phyloP scores from a whole-genome alignment of 2,797 vertebrate genomes.

The Discoglossus pictus region DNA sequence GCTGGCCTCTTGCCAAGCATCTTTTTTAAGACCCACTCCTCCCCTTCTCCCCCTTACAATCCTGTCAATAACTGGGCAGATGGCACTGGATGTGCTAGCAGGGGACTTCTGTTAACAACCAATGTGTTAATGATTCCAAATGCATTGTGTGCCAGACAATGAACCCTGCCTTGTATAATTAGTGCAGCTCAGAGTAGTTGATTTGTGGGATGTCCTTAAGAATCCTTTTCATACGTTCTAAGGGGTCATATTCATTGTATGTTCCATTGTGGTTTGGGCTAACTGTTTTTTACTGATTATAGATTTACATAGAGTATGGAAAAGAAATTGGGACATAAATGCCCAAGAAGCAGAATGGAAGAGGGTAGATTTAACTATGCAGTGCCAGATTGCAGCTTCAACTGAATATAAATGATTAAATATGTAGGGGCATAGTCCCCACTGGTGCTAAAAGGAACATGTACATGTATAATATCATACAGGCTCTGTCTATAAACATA shows the following conservation, averaged over 20 bases:
- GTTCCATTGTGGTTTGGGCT: slow-evolving; percentile 9
- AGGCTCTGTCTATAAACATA: too few relatives aligned
- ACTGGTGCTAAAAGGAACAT: too few relatives aligned
- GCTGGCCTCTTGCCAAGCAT: slow-evolving; percentile 64
- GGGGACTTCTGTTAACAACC: slow-evolving; percentile 62
- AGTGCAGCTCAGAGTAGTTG: slow-evolving; percentile 43
- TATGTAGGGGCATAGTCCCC: too few relatives aligned
- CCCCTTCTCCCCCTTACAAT: slow-evolving; percentile 41
- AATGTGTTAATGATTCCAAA: slow-evolving; percentile 57
- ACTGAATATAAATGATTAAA: too few relatives aligned
- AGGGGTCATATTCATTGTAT: slow-evolving; percentile 10
- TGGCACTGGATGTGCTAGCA: slow-evolving; percentile 60
- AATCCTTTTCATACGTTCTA: slow-evolving; percentile 17
- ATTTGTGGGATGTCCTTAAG: slow-evolving; percentile 38
- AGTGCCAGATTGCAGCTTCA: too few relatives aligned
- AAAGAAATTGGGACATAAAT: too few relatives aligned
- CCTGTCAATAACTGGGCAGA: slow-evolving; percentile 69
- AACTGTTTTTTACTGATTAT: slow-evolving; percentile 16
- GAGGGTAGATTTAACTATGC: too few relatives aligned
- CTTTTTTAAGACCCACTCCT: slow-evolving; percentile 53
- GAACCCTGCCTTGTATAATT: slow-evolving; percentile 57
- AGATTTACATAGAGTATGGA: slow-evolving; percentile 21
- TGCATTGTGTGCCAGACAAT: slow-evolving; percentile 49
- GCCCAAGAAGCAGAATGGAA: too few relatives aligned
- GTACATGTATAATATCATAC: too few relatives aligned